A percentile compares a stretch with the other conserved stretches of the same genome.
Evolutionary conservation across 2,888 invertebrate genomes (phyloP).

Genomic region (Dugesia japonica): DNA sequence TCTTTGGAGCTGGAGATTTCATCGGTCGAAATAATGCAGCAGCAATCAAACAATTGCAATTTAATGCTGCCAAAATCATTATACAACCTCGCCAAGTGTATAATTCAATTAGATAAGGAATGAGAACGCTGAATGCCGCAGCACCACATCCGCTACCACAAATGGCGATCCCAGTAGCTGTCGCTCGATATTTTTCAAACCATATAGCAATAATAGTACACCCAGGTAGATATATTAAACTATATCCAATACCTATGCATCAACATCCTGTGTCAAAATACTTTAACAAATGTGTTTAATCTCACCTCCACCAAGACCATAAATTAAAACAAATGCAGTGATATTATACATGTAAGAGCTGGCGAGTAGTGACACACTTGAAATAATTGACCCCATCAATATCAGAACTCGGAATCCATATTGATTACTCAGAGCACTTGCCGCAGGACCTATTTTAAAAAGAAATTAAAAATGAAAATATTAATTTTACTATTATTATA

Average conservation of each 20-base stretch:
- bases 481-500: background rate
- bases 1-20: conserved; percentile 39
- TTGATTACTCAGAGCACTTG: conserved; percentile 75
- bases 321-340: conserved; percentile 62
- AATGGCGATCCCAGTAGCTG: conserved; percentile 85
- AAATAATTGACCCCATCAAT: conserved; percentile 64
- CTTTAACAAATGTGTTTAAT: conserved; percentile 29
- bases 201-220: conserved; percentile 92
- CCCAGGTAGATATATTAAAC: conserved; percentile 87
- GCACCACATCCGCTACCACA: conserved; percentile 91
- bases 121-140: conserved; percentile 62
- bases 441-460: conserved; percentile 63
- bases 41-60: conserved; percentile 61
- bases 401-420: conserved; percentile 78
- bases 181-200: conserved; percentile 77
- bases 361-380: conserved; percentile 57
- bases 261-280: background rate
- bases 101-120: conserved; percentile 53
- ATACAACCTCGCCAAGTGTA: conserved; percentile 65
- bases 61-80: conserved; percentile 60
- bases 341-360: conserved; percentile 67
- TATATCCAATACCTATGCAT: conserved; percentile 68
- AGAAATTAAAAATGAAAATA: background rate
- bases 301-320: conserved; percentile 69
- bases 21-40: conserved; percentile 71